Base-by-base conservation (phyloP, 2,888 invertebrate species). In the Trissoscelio sp. region DNA sequence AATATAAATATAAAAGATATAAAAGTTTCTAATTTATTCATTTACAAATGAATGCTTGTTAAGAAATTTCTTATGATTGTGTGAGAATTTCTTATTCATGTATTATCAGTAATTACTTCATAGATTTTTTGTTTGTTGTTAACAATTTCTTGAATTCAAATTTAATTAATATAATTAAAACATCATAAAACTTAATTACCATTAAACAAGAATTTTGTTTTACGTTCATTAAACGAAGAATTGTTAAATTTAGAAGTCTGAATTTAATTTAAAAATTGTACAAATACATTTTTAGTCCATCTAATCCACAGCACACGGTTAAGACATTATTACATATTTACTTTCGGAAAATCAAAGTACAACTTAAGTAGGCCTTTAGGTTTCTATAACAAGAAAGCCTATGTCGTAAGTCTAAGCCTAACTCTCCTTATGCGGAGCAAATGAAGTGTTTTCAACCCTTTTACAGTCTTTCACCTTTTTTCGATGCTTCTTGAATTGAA, bases 391-490 rank as follows among this genome's bases (percentile, higher is more conserved):
- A 67, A 67, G 58, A 75, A 57, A 57, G n/a, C n/a, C n/a, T n/a
- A n/a, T n/a, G n/a, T n/a, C 34, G 74, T 39, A 58, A 53, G 12
- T 66, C 58, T 57, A 67, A 67, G 31, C n/a, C 67, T 44, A 66
- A 51, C 66, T 58, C 24, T 28, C 77, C 60, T 69, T 60, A 37
- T 53, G 53, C 39, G 53, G 60, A 20, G 24, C 34, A 70, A 78
- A 78, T 78, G 57, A 78, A 78, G 70, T 78, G 78, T 70, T 78
- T 78, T 55, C 64, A 78, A 73, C 73, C 72, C 73, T 79, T 79
- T 79, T 79, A 73, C 79, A 79, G 73, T 79, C 80, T 84, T 82
- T 83, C 74, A 75, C 64, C 80, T 81, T 83, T 78, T 74, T 64
- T 70, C 77, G 28, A 53, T 53, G 73, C 79, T 72, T 48, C 72